phyloP scores from a whole-genome alignment of 2,888 invertebrate species.

The Oegoconia quadripuncta region DNA sequence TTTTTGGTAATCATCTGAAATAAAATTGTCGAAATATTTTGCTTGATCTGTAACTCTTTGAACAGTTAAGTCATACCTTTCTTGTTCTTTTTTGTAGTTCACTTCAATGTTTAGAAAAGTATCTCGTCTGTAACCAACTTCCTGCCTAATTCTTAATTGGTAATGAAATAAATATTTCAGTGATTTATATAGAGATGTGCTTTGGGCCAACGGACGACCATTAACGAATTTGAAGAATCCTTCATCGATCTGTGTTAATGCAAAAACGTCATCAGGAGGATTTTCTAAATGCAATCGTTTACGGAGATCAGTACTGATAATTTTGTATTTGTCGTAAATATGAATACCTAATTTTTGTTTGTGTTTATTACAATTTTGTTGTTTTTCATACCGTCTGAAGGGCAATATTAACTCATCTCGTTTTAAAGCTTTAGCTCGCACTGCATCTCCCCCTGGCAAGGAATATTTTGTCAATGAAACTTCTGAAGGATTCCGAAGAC shows the following conservation, averaged over 20 bases:
- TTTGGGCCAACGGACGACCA: conserved; percentile 29
- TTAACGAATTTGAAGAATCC: conserved; percentile 44
- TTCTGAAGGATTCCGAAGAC: conserved; percentile 23
- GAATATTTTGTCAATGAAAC: conserved; percentile 27
- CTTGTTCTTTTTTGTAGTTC: conserved; percentile 73
- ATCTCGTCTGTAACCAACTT: conserved; percentile 66
- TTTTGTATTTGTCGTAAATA: conserved; percentile 47
- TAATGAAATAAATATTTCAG: conserved; percentile 37
- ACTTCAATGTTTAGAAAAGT: conserved; percentile 73
- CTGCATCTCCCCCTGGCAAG: conserved; percentile 31
- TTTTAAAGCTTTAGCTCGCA: conserved; percentile 32
- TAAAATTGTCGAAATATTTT: conserved; percentile 78
- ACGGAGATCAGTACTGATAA: conserved; percentile 36
- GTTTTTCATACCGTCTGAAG: conserved; percentile 43
- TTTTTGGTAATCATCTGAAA: conserved; percentile 79
- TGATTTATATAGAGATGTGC: conserved; percentile 44
- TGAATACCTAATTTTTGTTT: conserved; percentile 33
- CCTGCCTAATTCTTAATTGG: conserved; percentile 38
- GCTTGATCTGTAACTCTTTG: conserved; percentile 72
- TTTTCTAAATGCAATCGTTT: conserved; percentile 36
- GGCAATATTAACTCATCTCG: conserved; percentile 44
- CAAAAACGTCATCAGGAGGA: conserved; percentile 34
- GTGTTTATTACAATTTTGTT: conserved; percentile 34
- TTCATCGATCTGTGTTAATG: conserved; percentile 46
- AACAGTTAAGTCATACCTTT: conserved; percentile 64